Evolutionary conservation across 2,797 vertebrate species (phyloP).

Genomic region (Passerculus sandwichensis): DNA sequence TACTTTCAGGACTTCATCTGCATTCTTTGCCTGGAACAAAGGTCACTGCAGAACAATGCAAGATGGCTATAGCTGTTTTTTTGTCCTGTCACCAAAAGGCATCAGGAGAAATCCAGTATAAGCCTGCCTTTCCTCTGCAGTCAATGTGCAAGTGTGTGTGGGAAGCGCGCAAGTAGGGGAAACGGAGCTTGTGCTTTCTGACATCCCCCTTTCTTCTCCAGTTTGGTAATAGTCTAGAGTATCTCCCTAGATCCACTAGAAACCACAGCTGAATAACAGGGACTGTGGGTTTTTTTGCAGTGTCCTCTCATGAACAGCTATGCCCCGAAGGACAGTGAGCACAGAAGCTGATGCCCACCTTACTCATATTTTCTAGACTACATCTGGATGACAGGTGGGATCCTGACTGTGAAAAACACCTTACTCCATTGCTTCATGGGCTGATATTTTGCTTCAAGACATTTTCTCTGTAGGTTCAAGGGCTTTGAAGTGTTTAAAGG

Average conservation of each 20-base stretch:
- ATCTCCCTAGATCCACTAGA: background rate
- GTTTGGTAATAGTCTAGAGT: background rate
- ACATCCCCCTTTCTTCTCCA: background rate
- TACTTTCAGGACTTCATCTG: constrained; percentile 6
- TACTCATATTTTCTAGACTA: background rate
- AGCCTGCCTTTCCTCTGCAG: background rate
- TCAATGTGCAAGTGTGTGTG: background rate
- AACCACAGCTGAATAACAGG: background rate
- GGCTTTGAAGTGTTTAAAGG: background rate
- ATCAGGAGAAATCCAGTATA: constrained; percentile 2
- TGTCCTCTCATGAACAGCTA: background rate
- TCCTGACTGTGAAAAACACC: background rate
- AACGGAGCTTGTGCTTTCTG: background rate
- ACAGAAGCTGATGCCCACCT: background rate
- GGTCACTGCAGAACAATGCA: background rate
- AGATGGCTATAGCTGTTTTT: background rate
- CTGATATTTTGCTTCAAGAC: background rate
- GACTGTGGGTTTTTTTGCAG: background rate
- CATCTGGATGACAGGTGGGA: background rate
- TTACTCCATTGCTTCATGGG: background rate
- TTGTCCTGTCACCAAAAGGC: background rate
- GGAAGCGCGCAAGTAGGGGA: background rate
- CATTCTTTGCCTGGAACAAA: constrained; percentile 25
- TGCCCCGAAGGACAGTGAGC: background rate
- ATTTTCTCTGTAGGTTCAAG: background rate